phyloP scores from a whole-genome alignment of 2,113 vertebrate genomes.

The Sebastes fasciatus region DNA sequence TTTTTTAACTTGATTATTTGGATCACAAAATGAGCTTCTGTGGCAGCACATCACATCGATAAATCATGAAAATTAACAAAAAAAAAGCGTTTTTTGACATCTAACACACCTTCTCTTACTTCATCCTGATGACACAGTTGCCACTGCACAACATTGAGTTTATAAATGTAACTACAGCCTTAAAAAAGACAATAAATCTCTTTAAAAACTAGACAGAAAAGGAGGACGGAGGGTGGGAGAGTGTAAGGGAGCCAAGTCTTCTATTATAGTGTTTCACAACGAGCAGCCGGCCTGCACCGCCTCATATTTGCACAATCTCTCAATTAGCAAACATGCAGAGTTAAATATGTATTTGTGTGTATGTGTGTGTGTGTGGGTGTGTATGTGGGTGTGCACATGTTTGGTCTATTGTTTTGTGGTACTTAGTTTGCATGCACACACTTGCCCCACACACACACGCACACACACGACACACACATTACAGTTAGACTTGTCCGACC shows the following conservation, averaged over 20 bases:
- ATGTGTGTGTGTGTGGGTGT: neutral
- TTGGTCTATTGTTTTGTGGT: slow-evolving; percentile 43
- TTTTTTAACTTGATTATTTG: neutral
- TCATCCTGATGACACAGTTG: neutral
- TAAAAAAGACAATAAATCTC: neutral
- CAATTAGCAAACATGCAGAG: slow-evolving; percentile 58
- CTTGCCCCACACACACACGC: slow-evolving; percentile 26
- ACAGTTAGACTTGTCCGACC: slow-evolving; percentile 81
- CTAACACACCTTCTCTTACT: neutral
- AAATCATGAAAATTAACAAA: neutral
- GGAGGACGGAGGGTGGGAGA: neutral
- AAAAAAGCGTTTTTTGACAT: neutral
- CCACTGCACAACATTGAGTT: neutral
- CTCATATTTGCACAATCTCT: slow-evolving; percentile 61
- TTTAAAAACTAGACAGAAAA: neutral
- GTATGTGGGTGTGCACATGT: slow-evolving; percentile 31
- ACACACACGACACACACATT: slow-evolving; percentile 9
- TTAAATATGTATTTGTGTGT: slow-evolving; percentile 23
- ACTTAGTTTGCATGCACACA: slow-evolving; percentile 28
- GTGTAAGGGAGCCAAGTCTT: neutral
- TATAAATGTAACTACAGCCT: no score
- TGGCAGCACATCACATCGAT: neutral
- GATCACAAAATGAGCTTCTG: neutral
- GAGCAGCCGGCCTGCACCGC: neutral
- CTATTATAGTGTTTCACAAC: slow-evolving; percentile 5